These are phyloP conservation scores for Flexamia atlantica DNA, from an alignment of 2,888 invertebrate genomes.

Conservation along the genomic window DNA sequence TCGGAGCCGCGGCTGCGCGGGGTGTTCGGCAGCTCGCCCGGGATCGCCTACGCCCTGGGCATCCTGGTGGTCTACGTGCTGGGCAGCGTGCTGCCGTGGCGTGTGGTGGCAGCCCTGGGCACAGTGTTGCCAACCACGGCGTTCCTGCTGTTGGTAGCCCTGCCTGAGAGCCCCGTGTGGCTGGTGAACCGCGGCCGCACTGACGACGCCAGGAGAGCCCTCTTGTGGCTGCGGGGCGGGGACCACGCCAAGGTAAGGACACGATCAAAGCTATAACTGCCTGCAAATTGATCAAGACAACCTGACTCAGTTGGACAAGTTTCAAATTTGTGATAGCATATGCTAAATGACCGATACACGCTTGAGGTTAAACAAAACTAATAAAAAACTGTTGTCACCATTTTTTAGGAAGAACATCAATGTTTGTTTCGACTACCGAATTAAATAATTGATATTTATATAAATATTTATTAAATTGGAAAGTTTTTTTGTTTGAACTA, in stretches of 20 bases:
- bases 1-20: conserved; percentile 77
- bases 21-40: conserved; percentile 83
- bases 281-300: too few relatives aligned
- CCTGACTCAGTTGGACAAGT: too few relatives aligned
- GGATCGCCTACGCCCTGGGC: conserved; percentile 86
- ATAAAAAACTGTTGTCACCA: too few relatives aligned
- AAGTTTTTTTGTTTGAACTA: too few relatives aligned
- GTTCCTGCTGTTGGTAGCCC: conserved; percentile 79
- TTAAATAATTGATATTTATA: too few relatives aligned
- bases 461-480: too few relatives aligned
- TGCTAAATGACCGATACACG: too few relatives aligned
- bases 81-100: conserved; percentile 84
- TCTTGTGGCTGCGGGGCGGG: conserved; percentile 80
- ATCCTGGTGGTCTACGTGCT: conserved; percentile 85
- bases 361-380: too few relatives aligned
- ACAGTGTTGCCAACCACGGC: conserved; percentile 80
- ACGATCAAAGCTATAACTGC: too few relatives aligned
- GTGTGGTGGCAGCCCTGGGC: conserved; percentile 82
- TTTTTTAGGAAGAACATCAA: too few relatives aligned
- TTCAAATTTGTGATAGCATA: too few relatives aligned
- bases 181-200: conserved; percentile 80
- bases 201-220: conserved; percentile 78
- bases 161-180: conserved; percentile 89
- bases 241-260: conserved; percentile 50
- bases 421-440: too few relatives aligned